Conservation (phyloP, 2,113 vertebrate genomes). For the Ameiurus melas region DNA sequence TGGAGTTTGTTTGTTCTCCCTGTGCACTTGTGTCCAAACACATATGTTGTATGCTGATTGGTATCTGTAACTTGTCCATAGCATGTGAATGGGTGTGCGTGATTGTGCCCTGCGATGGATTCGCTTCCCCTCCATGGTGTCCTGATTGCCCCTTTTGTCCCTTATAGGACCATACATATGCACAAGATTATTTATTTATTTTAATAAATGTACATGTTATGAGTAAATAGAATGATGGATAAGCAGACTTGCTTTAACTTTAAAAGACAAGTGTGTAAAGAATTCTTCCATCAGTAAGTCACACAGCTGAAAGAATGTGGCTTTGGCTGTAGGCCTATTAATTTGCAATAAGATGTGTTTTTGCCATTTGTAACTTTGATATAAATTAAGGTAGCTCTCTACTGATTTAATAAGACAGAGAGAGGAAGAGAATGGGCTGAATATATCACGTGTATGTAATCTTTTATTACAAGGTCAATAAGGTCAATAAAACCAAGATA, state of each 20-base stretch:
- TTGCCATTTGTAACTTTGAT: neutral
- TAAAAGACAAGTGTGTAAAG: neutral
- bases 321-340: neutral
- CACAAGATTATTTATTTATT: no score
- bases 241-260: neutral
- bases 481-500: constrained; percentile 60
- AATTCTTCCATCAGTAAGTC: neutral
- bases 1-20: no score
- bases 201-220: neutral
- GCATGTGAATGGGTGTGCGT: no score
- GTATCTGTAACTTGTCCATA: no score
- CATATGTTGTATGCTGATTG: no score
- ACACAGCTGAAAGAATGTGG: neutral
- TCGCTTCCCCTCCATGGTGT: no score
- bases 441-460: constrained; percentile 1
- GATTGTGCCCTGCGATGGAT: no score
- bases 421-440: constrained; percentile 24
- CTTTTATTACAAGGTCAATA: constrained; percentile 53
- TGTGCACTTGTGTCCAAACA: no score
- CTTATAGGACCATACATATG: neutral
- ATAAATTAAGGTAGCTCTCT: constrained; percentile 45
- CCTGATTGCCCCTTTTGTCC: no score
- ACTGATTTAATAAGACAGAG: constrained; percentile 25
- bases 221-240: neutral
- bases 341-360: neutral